Evolutionary conservation across 2,888 invertebrate species (phyloP).

Genomic region (Ernsta delagoae): DNA sequence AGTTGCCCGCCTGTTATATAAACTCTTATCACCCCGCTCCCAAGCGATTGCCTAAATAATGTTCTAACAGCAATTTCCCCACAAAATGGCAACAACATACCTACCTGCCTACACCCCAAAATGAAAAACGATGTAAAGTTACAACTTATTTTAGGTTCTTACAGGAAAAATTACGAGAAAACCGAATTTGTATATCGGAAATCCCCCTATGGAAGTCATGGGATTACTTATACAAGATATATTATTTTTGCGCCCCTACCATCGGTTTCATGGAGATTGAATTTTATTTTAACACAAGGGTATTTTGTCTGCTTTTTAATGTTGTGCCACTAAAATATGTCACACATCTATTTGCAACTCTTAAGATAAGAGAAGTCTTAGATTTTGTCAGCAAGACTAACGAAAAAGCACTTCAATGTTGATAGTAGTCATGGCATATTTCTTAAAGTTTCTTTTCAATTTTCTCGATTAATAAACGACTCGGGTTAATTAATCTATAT

Average conservation of each 20-base stretch:
- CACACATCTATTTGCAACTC: too few species aligned
- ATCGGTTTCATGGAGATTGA: slow-evolving; percentile 22
- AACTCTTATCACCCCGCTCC: not conserved
- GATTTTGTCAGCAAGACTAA: too few species aligned
- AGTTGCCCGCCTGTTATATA: not conserved
- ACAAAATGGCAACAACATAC: slow-evolving; percentile 1
- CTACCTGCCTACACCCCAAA: slow-evolving; percentile 10
- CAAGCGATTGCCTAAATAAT: not conserved
- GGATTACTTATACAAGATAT: slow-evolving; percentile 47
- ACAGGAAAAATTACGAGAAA: slow-evolving; percentile 44
- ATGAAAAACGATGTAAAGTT: slow-evolving; percentile 35
- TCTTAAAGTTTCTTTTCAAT: too few species aligned
- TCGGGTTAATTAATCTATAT: too few species aligned
- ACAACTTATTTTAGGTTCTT: slow-evolving; percentile 39
- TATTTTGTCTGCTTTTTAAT: too few species aligned
- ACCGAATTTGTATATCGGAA: slow-evolving; percentile 47
- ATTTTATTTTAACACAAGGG: not conserved
- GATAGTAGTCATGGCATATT: too few species aligned
- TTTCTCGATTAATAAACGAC: too few species aligned
- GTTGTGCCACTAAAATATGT: not conserved
- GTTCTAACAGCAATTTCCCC: not conserved
- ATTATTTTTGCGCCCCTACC: slow-evolving; percentile 44
- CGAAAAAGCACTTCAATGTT: too few species aligned
- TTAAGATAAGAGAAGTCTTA: too few species aligned
- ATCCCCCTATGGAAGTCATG: slow-evolving; percentile 45